Conservation (phyloP, 2,113 vertebrate species). For the Perca flavescens region DNA sequence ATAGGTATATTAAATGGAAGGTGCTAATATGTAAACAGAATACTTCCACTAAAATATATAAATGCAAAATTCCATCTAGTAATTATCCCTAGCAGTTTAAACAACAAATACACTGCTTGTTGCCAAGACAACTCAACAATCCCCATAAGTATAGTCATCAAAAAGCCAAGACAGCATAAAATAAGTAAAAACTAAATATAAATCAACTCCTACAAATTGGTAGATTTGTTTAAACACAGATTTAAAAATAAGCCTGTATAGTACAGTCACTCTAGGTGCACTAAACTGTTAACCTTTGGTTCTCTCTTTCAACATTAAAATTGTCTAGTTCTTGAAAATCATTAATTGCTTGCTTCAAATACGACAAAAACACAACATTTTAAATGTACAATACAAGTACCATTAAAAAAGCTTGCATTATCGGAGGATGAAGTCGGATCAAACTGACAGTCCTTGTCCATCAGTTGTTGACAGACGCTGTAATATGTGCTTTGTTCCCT, state of each 20-base stretch:
- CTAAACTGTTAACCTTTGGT: not conserved
- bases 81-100: not conserved
- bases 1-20: not conserved
- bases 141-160: not conserved
- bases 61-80: not conserved
- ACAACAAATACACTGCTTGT: not conserved
- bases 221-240: not conserved
- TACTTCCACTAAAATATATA: not conserved
- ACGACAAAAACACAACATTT: not conserved
- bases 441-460: not conserved
- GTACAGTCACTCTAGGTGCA: not conserved
- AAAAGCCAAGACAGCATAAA: not conserved
- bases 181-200: not conserved
- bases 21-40: not conserved
- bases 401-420: slow-evolving; percentile 19
- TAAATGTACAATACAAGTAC: not conserved
- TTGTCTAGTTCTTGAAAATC: not conserved
- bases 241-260: not conserved
- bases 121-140: not conserved
- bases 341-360: not conserved
- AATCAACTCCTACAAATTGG: not conserved
- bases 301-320: not conserved
- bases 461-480: not conserved
- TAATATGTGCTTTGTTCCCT: slow-evolving; percentile 18
- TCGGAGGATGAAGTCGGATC: not conserved